A percentile compares a stretch with the other conserved stretches of the same genome.
These are phyloP conservation scores for Aptenodytes forsteri DNA, from an alignment of 2,113 vertebrate genomes.

Conservation along the genomic window DNA sequence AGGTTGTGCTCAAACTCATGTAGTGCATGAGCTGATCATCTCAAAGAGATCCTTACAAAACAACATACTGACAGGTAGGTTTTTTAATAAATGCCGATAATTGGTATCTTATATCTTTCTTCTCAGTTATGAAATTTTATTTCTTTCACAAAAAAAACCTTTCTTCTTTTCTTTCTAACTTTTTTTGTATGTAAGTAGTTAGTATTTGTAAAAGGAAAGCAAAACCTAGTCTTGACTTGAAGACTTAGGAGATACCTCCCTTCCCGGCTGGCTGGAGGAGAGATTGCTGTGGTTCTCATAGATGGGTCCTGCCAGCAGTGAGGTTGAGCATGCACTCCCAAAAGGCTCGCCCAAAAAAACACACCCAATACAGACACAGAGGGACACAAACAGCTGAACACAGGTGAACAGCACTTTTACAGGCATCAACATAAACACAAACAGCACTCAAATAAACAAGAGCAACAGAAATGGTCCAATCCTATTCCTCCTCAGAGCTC, in stretches of 20 bases:
- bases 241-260: neutral
- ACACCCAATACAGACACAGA: neutral
- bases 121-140: neutral
- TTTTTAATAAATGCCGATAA: neutral
- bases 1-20: neutral
- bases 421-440: neutral
- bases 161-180: neutral
- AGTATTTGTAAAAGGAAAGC: neutral
- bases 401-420: neutral
- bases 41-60: neutral
- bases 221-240: neutral
- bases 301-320: neutral
- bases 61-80: neutral
- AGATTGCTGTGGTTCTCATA: neutral
- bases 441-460: neutral
- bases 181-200: neutral
- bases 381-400: neutral
- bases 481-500: neutral
- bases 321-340: neutral
- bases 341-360: neutral
- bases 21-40: neutral
- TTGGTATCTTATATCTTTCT: neutral
- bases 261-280: neutral
- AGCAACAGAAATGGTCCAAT: neutral
- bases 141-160: neutral